Conservation (phyloP, 2,888 invertebrate genomes). For the Macropis europaea region DNA sequence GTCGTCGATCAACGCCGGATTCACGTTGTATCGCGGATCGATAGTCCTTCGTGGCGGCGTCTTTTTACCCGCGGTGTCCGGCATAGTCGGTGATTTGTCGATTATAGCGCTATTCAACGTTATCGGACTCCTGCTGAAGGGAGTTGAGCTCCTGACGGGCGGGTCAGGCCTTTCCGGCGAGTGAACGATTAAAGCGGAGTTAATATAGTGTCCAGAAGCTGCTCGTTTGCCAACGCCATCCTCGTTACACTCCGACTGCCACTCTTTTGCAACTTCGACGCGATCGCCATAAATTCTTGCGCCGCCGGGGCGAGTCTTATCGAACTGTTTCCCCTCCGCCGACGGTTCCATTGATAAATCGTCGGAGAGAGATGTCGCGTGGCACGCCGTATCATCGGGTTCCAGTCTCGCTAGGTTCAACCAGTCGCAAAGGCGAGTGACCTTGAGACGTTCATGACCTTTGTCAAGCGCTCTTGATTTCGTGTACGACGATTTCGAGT, state of each 20-base stretch:
- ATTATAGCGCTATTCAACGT: constrained; percentile 73
- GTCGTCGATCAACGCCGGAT: constrained; percentile 74
- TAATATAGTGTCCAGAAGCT: background rate
- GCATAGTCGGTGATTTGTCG: constrained; percentile 63
- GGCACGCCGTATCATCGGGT: constrained; percentile 35
- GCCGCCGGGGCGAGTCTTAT: constrained; percentile 21
- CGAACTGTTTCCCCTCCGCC: constrained; percentile 19
- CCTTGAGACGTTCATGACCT: constrained; percentile 71
- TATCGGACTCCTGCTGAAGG: constrained; percentile 69
- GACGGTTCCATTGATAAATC: constrained; percentile 33
- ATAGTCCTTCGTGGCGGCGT: constrained; percentile 47
- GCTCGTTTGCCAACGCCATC: background rate
- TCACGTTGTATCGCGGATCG: constrained; percentile 68
- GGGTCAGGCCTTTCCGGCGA: constrained; percentile 31
- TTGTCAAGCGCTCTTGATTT: constrained; percentile 23
- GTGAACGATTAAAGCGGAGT: background rate
- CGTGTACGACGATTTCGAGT: background rate
- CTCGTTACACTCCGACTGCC: background rate
- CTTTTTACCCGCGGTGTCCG: constrained; percentile 50
- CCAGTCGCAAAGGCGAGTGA: constrained; percentile 77
- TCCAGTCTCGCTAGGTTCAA: constrained; percentile 71
- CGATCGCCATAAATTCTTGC: constrained; percentile 2
- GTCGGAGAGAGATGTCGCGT: constrained; percentile 34
- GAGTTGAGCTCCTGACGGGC: constrained; percentile 54
- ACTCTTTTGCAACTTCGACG: constrained; percentile 15